Evolutionary conservation across 2,888 invertebrate genomes (phyloP), one percentile per base, ranked within the genome.

Genomic region (Conchocele bisecta): DNA sequence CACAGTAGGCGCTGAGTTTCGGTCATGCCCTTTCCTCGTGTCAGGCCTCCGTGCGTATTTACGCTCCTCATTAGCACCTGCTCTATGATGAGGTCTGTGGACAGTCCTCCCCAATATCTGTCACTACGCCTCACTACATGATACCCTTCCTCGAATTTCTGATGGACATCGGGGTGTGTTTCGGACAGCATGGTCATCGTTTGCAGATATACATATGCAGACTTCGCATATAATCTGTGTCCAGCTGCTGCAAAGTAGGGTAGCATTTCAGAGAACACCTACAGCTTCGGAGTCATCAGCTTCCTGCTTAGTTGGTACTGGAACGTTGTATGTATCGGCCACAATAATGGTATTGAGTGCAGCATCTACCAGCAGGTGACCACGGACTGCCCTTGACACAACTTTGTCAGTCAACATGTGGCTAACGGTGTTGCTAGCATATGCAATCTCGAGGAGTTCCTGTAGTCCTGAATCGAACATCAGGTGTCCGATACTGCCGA

Each of bases 321-420:
- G 24, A 17, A 13, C 9, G 22, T 37, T 33, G 31, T 42, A 56
- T 28, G 54, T 37, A 13, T 39, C 29, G 9, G 46, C 17, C 33
- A 74, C 5, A 33, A 69, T 28, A 20, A 63, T 11, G 9, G 48
- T 48, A 50, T 66, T 63, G 15, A 75, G 51, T 26, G 65, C 71
- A 53, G 65, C 60, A 54, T 81, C 74, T 17, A 81, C 69, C 5
- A 83, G 60, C 29, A 83, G 58, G 54, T 83, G 81, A 17, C 71
- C 83, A 46, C 84, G 41, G 15, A 75, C 33, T 28, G 82, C 82
- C 26, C 72, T 54, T 20, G 65, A 28, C 9, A 68, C 60, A 20
- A 72, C 72, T 63, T 86, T 85, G n/a, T 83, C 83, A 72, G 42
- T 68, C 5, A 83, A 51, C 70, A 85, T 84, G 46, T 83, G 81